Evolutionary conservation across 2,113 vertebrate genomes (phyloP).

Genomic region (cattle (Bos taurus)): DNA sequence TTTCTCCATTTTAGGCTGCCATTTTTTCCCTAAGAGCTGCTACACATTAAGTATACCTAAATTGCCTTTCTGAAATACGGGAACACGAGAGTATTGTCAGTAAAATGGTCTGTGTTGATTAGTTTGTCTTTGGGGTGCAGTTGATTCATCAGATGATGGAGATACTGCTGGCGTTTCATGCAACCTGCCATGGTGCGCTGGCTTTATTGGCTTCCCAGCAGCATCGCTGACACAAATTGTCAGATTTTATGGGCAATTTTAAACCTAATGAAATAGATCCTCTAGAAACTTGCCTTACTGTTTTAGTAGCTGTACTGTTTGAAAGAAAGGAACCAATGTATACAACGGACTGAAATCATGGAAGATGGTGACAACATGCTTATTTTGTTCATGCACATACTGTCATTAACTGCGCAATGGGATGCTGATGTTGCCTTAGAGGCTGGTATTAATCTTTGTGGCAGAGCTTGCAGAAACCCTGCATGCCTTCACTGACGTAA

Average conservation of each 20-base stretch:
- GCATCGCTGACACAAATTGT: slow-evolving; percentile 35
- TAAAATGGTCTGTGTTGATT: slow-evolving; percentile 64
- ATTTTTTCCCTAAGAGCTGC: not conserved
- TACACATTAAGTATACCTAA: not conserved
- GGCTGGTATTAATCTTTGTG: slow-evolving; percentile 31
- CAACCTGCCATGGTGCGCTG: not conserved
- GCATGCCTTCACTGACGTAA: not conserved
- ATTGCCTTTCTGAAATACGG: slow-evolving; percentile 39
- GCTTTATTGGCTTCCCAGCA: slow-evolving; percentile 58
- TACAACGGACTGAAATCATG: slow-evolving; percentile 5
- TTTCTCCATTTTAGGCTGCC: not conserved
- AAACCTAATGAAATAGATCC: slow-evolving; percentile 64
- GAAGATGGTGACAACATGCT: not conserved
- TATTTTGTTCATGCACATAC: slow-evolving; percentile 37
- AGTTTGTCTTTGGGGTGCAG: slow-evolving; percentile 51
- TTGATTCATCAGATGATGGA: slow-evolving; percentile 42
- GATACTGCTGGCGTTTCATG: slow-evolving; percentile 35
- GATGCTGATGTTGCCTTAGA: not conserved
- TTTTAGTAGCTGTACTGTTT: not conserved
- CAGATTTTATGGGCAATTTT: slow-evolving; percentile 63
- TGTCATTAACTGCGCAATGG: not conserved
- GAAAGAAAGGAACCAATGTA: slow-evolving; percentile 20
- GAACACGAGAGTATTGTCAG: slow-evolving; percentile 24
- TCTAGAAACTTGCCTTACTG: slow-evolving; percentile 49
- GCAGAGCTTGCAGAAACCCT: not conserved